Conservation (phyloP, 2,113 vertebrate genomes). For the Protobothrops mucrosquamatus region DNA sequence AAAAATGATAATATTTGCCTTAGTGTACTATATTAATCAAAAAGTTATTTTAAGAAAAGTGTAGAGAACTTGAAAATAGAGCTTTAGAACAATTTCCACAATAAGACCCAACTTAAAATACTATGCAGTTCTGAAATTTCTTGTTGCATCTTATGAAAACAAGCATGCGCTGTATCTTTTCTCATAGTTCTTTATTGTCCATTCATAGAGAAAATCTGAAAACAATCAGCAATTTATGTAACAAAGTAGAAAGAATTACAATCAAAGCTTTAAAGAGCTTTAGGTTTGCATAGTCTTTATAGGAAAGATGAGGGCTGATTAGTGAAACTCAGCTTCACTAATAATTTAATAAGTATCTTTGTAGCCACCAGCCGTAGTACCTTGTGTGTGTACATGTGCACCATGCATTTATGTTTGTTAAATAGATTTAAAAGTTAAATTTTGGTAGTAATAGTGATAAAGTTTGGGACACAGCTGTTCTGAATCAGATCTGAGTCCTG, state of each 20-base stretch:
- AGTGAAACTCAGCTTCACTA: background rate
- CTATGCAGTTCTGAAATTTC: background rate
- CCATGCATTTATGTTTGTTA: background rate
- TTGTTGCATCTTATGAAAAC: background rate
- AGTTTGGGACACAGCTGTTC: background rate
- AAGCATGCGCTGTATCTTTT: background rate
- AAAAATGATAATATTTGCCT: background rate
- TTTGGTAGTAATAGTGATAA: background rate
- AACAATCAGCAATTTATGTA: background rate
- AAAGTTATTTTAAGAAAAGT: background rate
- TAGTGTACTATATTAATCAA: background rate
- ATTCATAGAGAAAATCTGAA: conserved; percentile 3
- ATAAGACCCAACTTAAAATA: background rate
- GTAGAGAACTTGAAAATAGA: background rate
- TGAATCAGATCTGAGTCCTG: background rate
- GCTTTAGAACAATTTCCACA: background rate
- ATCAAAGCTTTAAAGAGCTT: background rate
- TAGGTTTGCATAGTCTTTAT: background rate
- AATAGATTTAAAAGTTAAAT: background rate
- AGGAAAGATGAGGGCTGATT: background rate
- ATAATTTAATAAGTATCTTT: background rate
- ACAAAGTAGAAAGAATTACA: background rate
- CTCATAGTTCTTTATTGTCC: background rate
- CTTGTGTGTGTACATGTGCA: too few species aligned
- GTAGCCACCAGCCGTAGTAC: background rate